phyloP scores from a whole-genome alignment of 2,113 vertebrate species.

The Catharus fuscescens region DNA sequence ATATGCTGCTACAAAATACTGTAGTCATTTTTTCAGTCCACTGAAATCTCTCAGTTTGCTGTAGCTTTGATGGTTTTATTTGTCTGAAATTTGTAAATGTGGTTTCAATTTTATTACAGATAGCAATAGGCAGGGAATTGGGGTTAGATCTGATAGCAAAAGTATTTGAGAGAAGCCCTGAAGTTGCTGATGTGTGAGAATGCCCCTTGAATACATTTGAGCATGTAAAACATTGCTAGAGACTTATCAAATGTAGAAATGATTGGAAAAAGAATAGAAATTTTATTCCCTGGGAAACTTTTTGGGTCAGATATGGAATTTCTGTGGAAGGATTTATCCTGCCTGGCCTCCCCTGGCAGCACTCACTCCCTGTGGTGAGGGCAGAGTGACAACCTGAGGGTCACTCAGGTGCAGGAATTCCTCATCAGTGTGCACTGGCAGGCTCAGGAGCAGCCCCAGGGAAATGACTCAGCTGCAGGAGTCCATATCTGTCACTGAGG shows the following conservation, averaged over 20 bases:
- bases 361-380: accelerated
- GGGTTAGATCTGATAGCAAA: neutral
- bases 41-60: neutral
- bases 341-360: neutral
- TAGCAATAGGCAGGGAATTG: neutral
- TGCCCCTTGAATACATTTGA: neutral
- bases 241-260: neutral
- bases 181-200: neutral
- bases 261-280: neutral
- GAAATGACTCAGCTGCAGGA: neutral
- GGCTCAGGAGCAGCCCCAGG: neutral
- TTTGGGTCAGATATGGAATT: neutral
- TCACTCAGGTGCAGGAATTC: neutral
- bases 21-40: neutral
- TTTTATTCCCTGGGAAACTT: neutral
- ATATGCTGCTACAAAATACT: neutral
- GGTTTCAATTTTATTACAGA: neutral
- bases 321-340: neutral
- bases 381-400: neutral
- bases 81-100: neutral
- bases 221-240: neutral
- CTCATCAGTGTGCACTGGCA: neutral
- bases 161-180: neutral
- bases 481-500: neutral
- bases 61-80: neutral